Percentiles rank a stretch among this genome's conserved stretches.
phyloP scores from a whole-genome alignment of 2,113 vertebrate genomes.

The Xenopus borealis region DNA sequence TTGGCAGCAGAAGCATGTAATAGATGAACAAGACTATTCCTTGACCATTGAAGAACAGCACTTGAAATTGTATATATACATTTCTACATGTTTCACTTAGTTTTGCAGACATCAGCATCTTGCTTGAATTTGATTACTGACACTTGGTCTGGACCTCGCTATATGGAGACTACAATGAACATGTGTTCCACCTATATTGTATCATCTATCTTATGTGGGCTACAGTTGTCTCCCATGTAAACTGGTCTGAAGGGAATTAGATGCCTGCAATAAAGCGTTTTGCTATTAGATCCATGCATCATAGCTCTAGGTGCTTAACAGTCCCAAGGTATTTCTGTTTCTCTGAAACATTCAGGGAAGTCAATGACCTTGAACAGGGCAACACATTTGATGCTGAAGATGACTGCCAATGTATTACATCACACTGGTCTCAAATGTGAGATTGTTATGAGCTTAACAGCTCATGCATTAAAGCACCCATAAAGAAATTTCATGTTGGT shows the following conservation, averaged over 20 bases:
- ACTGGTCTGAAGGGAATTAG: constrained; percentile 30
- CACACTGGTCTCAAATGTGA: background rate
- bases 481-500: background rate
- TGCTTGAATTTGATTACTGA: background rate
- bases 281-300: constrained; percentile 38
- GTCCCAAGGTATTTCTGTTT: constrained; percentile 3
- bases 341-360: background rate
- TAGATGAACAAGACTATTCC: too few relatives aligned
- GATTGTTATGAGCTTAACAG: constrained; percentile 1
- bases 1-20: too few relatives aligned
- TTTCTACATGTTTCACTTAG: too few relatives aligned
- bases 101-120: background rate
- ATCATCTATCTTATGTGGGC: constrained; percentile 25
- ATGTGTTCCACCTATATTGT: constrained; percentile 29
- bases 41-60: too few relatives aligned
- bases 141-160: background rate
- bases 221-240: constrained; percentile 25
- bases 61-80: too few relatives aligned
- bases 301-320: constrained; percentile 25
- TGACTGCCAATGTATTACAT: background rate
- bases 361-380: constrained; percentile 20
- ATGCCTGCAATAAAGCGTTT: constrained; percentile 28
- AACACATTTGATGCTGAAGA: constrained; percentile 5
- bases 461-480: constrained; percentile 5
- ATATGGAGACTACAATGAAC: background rate